Evolutionary conservation across 2,113 vertebrate genomes (phyloP), one percentile per base, ranked within the genome.

Genomic region (human): DNA sequence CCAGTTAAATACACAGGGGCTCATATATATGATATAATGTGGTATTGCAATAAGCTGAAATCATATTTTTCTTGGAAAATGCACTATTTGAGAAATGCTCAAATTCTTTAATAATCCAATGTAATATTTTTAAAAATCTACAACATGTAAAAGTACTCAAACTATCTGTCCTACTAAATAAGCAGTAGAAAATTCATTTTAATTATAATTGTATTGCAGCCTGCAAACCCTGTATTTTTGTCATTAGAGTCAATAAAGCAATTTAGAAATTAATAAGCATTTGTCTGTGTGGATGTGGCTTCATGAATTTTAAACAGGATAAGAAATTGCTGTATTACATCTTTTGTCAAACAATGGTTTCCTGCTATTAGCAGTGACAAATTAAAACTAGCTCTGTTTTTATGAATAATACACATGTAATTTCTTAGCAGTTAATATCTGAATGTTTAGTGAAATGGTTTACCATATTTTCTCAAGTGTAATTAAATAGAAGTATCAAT

Each of bases 191-290:
- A 96, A 82, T 82, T 92, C 13, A 68, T 35, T 68, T 68, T 68
- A 68, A 17, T n/a, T 68, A 13, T 14, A 64, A 68, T 68, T n/a
- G 66, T 8, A 68, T n/a, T 68, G 32, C 32, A 68, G 66, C 66
- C 16, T n/a, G 32, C 66, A 68, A 68, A 68, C 30, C 30, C 66
- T 68, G 30, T 18, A 68, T 97, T 96, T 94, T 92, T 89, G 85
- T 73, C 73, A 35, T 68, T 88, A 95, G n/a, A 95, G 52, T 89
- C 97, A 95, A 90, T 97, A 91, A 94, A 92, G 66, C 45, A 96
- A 96, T 97, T 96, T 93, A 73, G 50, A 97, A 98, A 94, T 96
- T 97, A 97, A 97, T 91, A 98, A 95, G 72, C 61, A 91, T 94
- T 98, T 97, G 78, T 95, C 84, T 96, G 5, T 95, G 52, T 95